Base-by-base conservation (phyloP, 1,140 invertebrate species). In the Drosophila yakuba region DNA sequence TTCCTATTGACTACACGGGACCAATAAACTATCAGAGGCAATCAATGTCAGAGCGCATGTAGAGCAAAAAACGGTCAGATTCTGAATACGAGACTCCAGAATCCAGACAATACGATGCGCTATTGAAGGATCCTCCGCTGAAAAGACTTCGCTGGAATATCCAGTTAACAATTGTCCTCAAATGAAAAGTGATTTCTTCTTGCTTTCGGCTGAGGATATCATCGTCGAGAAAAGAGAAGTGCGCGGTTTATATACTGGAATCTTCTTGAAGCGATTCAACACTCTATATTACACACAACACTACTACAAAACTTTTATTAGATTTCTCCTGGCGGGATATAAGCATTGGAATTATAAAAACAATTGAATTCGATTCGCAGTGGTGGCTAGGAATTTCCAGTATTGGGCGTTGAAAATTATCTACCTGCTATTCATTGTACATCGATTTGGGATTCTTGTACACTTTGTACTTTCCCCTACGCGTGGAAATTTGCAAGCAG, bases 91-190 rank as follows among this genome's bases (percentile, higher is more conserved):
- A 28, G 23, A 48, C 12, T 45, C 17, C 17, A 28, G 23, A 48
- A 6, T 45, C 17, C 17, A 17, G 58, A 48, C 66, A 58, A 80
- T 76, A 57, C 50, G 15, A 17, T 36, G 50, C 68, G 28, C 68
- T 54, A 63, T 52, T 41, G 14, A 51, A 36, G 17, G 43, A 68
- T 59, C 63, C 76, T 55, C n/a, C 23, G 28, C 59, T 83, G 45
- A 88, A 84, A 77, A 64, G 80, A 80, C 64, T 89, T 88, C 84
- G 60, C 79, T 88, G 66, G 82, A 86, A 86, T 88, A 82, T 68
- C 64, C 78, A 67, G 48, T 39, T 39, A 61, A 38, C 57, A 56
- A 73, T 86, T 86, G 83, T 86, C 50, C 55, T 73, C 45, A 66
- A 56, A 79, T 86, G 59, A 86, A 89, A 86, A 86, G 75, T 89